Evolutionary conservation across 2,797 vertebrate genomes (phyloP).

Genomic region (Siniperca undulata): DNA sequence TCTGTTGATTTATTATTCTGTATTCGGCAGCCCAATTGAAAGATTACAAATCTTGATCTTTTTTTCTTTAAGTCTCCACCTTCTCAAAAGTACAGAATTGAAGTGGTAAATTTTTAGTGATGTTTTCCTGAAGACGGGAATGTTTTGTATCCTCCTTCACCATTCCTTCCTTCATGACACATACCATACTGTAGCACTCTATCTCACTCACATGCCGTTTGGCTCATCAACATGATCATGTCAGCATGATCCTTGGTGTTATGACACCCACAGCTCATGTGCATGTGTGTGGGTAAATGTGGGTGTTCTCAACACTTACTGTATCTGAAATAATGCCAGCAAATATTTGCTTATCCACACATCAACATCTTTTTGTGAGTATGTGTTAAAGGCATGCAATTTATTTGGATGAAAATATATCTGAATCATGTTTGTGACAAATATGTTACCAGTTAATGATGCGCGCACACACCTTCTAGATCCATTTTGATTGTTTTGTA

Average conservation of each 20-base stretch:
- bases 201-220: slow-evolving; percentile 37
- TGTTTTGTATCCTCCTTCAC: not conserved
- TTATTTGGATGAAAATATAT: slow-evolving; percentile 16
- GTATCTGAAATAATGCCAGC: slow-evolving; percentile 43
- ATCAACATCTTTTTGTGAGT: slow-evolving; percentile 22
- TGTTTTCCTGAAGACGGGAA: not conserved
- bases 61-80: not conserved
- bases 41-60: not conserved
- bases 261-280: slow-evolving; percentile 49
- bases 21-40: not conserved
- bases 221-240: slow-evolving; percentile 53
- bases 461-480: slow-evolving; percentile 11
- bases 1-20: not conserved
- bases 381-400: slow-evolving; percentile 9
- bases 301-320: slow-evolving; percentile 30
- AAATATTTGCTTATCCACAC: slow-evolving; percentile 36
- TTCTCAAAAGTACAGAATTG: not conserved
- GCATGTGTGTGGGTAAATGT: slow-evolving; percentile 23
- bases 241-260: slow-evolving; percentile 45
- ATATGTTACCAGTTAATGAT: not conserved
- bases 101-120: not conserved
- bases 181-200: slow-evolving; percentile 1
- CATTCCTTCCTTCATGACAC: slow-evolving; percentile 16
- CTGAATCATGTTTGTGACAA: not conserved
- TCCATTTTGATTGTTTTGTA: slow-evolving; percentile 3